Conservation (phyloP, 2,113 vertebrate species). For the Corvus hawaiiensis region DNA sequence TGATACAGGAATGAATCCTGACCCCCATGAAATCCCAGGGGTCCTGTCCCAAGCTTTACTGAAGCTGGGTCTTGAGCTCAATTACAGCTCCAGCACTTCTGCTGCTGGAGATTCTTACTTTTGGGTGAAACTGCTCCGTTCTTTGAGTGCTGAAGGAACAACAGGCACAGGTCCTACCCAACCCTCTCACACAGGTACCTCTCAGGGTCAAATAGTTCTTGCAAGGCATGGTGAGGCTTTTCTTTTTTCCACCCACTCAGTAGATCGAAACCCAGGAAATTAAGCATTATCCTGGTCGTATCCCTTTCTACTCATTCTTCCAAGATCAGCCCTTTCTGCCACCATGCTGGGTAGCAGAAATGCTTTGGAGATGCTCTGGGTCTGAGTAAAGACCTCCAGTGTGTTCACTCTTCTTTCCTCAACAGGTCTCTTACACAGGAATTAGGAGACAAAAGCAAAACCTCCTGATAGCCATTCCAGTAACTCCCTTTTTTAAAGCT, state of each 20-base stretch:
- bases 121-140: background rate
- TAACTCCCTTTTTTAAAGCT: background rate
- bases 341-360: background rate
- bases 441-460: background rate
- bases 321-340: background rate
- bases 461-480: background rate
- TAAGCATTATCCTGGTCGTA: background rate
- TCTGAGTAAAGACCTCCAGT: background rate
- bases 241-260: background rate
- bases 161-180: background rate
- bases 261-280: background rate
- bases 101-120: background rate
- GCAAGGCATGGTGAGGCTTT: background rate
- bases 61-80: background rate
- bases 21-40: background rate
- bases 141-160: background rate
- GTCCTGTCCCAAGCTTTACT: background rate
- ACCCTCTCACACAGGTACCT: background rate
- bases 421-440: background rate
- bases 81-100: background rate
- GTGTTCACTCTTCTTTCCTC: background rate
- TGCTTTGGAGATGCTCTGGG: background rate
- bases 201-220: background rate
- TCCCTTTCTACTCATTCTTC: background rate
- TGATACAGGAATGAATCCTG: background rate